Conservation (phyloP, 2,113 vertebrate species). For the Lepus europaeus region DNA sequence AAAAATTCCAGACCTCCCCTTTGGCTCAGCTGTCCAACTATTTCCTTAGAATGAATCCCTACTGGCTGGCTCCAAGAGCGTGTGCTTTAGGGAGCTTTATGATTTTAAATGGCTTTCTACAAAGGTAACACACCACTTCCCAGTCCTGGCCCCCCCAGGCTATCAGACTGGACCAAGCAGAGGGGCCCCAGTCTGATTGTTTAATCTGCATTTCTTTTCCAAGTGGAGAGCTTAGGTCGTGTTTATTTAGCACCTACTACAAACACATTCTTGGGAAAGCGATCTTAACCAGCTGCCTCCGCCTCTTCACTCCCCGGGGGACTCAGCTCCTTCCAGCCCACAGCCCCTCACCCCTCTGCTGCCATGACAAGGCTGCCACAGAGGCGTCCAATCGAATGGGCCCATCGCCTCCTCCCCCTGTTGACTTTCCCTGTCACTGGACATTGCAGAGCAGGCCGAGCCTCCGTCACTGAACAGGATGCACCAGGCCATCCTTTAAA, state of each 20-base stretch:
- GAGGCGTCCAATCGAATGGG: neutral
- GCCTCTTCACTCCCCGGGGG: neutral
- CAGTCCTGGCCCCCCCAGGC: neutral
- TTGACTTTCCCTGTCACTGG: neutral
- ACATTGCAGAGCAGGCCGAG: neutral
- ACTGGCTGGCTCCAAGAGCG: neutral
- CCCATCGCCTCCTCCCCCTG: neutral
- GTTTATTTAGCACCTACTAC: neutral
- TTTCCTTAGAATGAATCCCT: slow-evolving; percentile 23
- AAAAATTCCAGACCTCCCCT: neutral
- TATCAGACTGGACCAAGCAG: neutral
- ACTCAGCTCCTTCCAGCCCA: neutral
- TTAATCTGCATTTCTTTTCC: slow-evolving; percentile 23
- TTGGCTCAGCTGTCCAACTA: neutral
- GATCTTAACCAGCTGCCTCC: neutral
- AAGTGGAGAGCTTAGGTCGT: neutral
- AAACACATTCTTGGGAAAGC: neutral
- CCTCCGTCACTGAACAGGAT: neutral
- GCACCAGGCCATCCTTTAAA: neutral
- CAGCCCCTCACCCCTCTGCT: too few relatives aligned
- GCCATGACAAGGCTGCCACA: neutral
- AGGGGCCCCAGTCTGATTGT: neutral
- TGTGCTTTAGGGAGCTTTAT: neutral
- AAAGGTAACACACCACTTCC: neutral
- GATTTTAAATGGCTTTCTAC: neutral